Evolutionary conservation across 1,140 invertebrate genomes (phyloP).

Genomic region (Ceratina calcarata): DNA sequence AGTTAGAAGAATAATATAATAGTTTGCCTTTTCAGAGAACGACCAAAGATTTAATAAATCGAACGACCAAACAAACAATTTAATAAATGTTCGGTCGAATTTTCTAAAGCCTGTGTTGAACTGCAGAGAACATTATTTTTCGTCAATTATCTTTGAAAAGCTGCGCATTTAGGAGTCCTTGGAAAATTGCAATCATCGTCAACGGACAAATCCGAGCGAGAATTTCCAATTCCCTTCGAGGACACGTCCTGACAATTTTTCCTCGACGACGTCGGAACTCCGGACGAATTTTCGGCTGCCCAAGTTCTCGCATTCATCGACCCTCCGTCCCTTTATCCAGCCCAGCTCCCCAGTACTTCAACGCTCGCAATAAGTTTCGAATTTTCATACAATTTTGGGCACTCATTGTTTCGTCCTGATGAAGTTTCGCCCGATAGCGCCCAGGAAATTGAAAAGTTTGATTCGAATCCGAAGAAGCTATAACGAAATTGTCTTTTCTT

Average conservation of each 20-base stretch:
- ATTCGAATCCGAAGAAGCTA: background rate
- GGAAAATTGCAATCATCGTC: background rate
- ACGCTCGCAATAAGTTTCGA: background rate
- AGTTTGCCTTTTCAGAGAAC: too few species aligned
- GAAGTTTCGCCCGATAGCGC: background rate
- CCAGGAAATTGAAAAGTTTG: slow-evolving; percentile 3
- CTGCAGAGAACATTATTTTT: background rate
- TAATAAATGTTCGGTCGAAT: too few species aligned
- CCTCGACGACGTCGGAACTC: background rate
- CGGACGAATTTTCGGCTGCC: background rate
- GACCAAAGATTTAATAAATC: too few species aligned
- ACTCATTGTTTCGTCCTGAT: slow-evolving; percentile 25
- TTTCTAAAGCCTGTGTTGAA: too few species aligned
- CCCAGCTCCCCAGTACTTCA: too few species aligned
- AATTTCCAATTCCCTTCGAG: slow-evolving; percentile 20
- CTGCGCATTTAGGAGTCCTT: background rate
- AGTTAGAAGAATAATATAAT: too few species aligned
- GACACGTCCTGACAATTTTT: background rate
- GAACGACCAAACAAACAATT: too few species aligned
- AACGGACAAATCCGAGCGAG: background rate
- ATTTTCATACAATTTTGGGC: background rate
- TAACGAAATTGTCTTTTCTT: background rate
- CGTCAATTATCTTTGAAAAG: background rate
- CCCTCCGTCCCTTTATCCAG: too few species aligned
- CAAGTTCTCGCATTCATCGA: background rate